Base-by-base conservation (phyloP, 37 sponge, comb jelly and placozoan species). In the Aphrocallistes beatrix region DNA sequence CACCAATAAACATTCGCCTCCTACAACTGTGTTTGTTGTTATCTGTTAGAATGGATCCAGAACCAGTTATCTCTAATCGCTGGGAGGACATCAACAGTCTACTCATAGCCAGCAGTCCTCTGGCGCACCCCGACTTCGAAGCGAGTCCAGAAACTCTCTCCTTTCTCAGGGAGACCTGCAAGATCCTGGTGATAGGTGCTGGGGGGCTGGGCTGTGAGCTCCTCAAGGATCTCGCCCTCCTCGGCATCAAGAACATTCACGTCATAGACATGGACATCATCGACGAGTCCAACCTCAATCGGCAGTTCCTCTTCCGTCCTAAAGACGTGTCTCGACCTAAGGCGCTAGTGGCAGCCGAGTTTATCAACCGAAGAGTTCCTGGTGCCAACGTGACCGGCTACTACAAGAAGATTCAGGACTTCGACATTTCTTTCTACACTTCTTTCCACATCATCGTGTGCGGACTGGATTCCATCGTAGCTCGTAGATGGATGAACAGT, bases 201-300 rank as follows among this genome's bases (percentile, higher is more conserved):
- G 96, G 99, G 51, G 99, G 99, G 10, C 88, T 98, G 0, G 99
- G 99, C 16, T 98, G 99, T 86, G 99, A 98, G 82, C 88, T 98
- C 23, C 85, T 95, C 36, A 98, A 98, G 85, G 90, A 93, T 40
- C 39, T 98, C 50, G 99, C 91, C 37, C 87, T 98, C 85, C 87
- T 93, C 51, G 94, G 99, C n/a, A 96, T 98, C 84, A 90, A 81
- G 50, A 86, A 92, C 51, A 82, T 98, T 1, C 91, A 98, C 84
- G 93, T 93, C 49, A 98, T 98, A 83, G 99, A 98, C 83, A 98
- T 98, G 99, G 99, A 98, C 88, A 98, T 94, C 0, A 95, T 98
- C 48, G 99, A 98, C 83, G 83, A 94, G 21, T 98, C 99, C 34
- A 98, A 98, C 48, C 89, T 98, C 40, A 98, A 98, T 82, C 51